These are phyloP conservation scores for Drosophila nikananu DNA, from an alignment of 1,140 invertebrate genomes.

Conservation along the genomic window DNA sequence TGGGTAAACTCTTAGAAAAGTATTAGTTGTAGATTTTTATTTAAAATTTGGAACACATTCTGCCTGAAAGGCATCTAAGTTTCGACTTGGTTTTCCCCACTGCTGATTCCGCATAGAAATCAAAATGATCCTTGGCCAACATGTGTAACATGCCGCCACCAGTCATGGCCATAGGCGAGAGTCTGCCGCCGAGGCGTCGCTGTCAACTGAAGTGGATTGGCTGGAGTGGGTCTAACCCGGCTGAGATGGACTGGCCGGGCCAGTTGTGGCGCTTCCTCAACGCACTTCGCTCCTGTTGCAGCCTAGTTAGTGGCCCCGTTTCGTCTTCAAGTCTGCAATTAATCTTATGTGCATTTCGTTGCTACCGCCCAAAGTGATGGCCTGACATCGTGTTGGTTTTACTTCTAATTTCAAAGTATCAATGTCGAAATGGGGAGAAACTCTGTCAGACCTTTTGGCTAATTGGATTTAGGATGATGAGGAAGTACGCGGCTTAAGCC, in stretches of 20 bases:
- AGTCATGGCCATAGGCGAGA: slow-evolving; percentile 62
- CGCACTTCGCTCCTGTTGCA: slow-evolving; percentile 40
- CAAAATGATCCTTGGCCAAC: slow-evolving; percentile 65
- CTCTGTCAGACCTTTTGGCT: slow-evolving; percentile 16
- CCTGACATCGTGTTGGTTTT: slow-evolving; percentile 9
- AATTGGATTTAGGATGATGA: neutral
- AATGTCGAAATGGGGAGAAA: slow-evolving; percentile 17
- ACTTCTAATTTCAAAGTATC: slow-evolving; percentile 1
- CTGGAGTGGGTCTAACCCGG: slow-evolving; percentile 2
- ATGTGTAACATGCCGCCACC: slow-evolving; percentile 39
- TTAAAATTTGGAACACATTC: neutral
- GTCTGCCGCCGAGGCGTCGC: slow-evolving; percentile 30
- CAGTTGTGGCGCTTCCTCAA: slow-evolving; percentile 50
- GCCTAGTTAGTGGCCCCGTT: slow-evolving; percentile 63
- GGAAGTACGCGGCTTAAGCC: no score
- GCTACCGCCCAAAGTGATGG: neutral
- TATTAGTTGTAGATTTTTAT: no score
- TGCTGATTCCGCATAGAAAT: slow-evolving; percentile 63
- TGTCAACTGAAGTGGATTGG: slow-evolving; percentile 31
- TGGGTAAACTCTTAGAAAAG: no score
- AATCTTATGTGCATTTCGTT: slow-evolving; percentile 49
- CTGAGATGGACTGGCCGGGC: slow-evolving; percentile 23
- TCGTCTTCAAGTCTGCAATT: slow-evolving; percentile 49
- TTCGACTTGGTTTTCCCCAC: slow-evolving; percentile 20
- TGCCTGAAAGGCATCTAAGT: slow-evolving; percentile 14